Conservation (phyloP, 2,113 vertebrate species). For the Silurus meridionalis region DNA sequence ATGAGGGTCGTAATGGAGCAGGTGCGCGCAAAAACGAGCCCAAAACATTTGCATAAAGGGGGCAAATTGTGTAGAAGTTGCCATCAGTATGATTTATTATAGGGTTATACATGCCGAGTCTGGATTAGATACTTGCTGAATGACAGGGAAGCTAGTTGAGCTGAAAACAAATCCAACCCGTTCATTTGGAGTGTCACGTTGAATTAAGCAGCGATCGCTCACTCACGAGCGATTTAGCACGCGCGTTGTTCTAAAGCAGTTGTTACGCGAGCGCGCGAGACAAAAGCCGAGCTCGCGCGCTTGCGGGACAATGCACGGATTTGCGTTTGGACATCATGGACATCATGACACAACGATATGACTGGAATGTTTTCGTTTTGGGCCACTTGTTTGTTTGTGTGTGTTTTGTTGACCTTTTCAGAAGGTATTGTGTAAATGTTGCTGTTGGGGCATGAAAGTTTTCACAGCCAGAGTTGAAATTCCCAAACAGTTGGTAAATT, state of each 20-base stretch:
- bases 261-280: slow-evolving; percentile 41
- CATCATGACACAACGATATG: slow-evolving; percentile 23
- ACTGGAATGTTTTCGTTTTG: slow-evolving; percentile 48
- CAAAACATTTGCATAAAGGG: neutral
- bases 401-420: slow-evolving; percentile 16
- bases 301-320: slow-evolving; percentile 51
- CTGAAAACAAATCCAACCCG: neutral
- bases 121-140: neutral
- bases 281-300: slow-evolving; percentile 44
- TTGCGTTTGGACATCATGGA: slow-evolving; percentile 15
- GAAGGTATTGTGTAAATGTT: slow-evolving; percentile 28
- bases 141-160: neutral
- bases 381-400: slow-evolving; percentile 19
- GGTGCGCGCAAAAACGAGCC: slow-evolving; percentile 10
- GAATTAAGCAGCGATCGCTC: slow-evolving; percentile 29
- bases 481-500: slow-evolving; percentile 14
- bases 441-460: slow-evolving; percentile 32
- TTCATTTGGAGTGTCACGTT: slow-evolving; percentile 38
- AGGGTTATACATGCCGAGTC: too few relatives aligned
- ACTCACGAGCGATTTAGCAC: slow-evolving; percentile 38
- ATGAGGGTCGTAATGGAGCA: slow-evolving; percentile 26
- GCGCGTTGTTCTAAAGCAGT: slow-evolving; percentile 33
- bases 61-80: neutral
- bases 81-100: neutral
- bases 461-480: slow-evolving; percentile 14